Conservation (phyloP, 2,797 vertebrate species). For the Macrochelys suwanniensis region DNA sequence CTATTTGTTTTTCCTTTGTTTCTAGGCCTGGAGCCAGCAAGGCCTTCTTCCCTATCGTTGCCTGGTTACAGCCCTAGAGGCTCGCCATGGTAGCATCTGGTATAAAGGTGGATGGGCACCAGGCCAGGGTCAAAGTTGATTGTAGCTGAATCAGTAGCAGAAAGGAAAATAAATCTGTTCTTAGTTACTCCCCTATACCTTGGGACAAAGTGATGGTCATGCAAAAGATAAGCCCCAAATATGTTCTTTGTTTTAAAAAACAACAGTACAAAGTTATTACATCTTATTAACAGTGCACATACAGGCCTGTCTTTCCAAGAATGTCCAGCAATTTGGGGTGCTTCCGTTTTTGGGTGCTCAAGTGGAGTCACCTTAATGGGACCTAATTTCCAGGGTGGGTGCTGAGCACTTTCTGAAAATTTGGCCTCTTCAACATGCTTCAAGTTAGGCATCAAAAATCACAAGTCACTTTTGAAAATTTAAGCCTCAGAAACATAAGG, state of each 20-base stretch:
- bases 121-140: slow-evolving; percentile 84
- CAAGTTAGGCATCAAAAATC: no score
- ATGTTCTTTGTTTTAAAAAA: background rate
- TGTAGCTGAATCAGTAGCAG: slow-evolving; percentile 84
- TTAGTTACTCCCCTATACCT: slow-evolving; percentile 44
- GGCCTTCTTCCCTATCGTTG: slow-evolving; percentile 83
- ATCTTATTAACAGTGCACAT: slow-evolving; percentile 49
- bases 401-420: background rate
- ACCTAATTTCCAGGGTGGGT: background rate
- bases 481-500: background rate
- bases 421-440: background rate
- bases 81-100: slow-evolving; percentile 89
- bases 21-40: slow-evolving; percentile 74
- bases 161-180: slow-evolving; percentile 84
- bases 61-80: slow-evolving; percentile 85
- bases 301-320: background rate
- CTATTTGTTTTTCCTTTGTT: slow-evolving; percentile 75
- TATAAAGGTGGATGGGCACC: slow-evolving; percentile 88
- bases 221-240: slow-evolving; percentile 72
- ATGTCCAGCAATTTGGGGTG: background rate
- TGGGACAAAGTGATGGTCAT: slow-evolving; percentile 70
- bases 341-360: background rate
- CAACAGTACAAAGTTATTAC: slow-evolving; percentile 26
- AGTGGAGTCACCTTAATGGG: no score
- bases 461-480: background rate